A percentile compares a stretch with the other conserved stretches of the same genome.
Conservation (phyloP, 2,797 vertebrate genomes). For the Phalanger gymnotis region DNA sequence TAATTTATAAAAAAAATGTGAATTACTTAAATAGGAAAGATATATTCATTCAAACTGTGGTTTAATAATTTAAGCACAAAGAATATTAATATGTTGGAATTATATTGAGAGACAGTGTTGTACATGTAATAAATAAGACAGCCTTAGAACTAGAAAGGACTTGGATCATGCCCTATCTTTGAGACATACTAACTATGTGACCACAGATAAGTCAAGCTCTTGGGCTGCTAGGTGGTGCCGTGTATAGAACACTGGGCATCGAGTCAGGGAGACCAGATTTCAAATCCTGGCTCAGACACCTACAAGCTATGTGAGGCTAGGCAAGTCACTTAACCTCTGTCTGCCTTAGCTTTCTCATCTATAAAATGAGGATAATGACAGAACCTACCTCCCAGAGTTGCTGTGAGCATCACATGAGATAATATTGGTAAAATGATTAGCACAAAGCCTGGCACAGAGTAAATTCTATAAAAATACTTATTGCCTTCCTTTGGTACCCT, state of each 20-base stretch:
- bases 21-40: not conserved
- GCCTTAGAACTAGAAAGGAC: not conserved
- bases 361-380: not conserved
- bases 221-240: not conserved
- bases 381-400: not conserved
- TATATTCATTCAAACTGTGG: not conserved
- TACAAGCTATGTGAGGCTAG: not conserved
- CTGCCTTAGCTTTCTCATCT: not conserved
- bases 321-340: not conserved
- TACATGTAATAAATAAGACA: not conserved
- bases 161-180: not conserved
- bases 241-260: not conserved
- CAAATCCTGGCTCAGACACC: not conserved
- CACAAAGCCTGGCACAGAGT: not conserved
- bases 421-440: not conserved
- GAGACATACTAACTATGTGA: not conserved
- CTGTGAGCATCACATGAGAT: not conserved
- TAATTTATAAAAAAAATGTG: not conserved
- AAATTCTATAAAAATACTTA: no score
- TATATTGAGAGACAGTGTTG: not conserved
- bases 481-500: no score
- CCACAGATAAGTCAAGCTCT: not conserved
- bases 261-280: not conserved
- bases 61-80: not conserved
- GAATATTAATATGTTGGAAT: not conserved